These are phyloP conservation scores for Cepphus grylle DNA, from an alignment of 2,113 vertebrate species.

Conservation along the genomic window DNA sequence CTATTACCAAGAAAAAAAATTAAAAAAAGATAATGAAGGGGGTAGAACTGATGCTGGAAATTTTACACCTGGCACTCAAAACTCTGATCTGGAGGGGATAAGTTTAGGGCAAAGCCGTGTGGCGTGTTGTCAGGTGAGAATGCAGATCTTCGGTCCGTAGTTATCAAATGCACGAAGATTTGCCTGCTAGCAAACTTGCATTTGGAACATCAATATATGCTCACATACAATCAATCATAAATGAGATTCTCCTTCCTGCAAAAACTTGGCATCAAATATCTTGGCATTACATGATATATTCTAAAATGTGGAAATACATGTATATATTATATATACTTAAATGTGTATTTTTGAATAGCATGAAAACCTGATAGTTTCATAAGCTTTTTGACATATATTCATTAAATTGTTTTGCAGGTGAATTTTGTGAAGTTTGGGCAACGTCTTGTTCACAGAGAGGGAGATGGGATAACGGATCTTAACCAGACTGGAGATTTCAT, in stretches of 20 bases:
- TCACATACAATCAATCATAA: not conserved
- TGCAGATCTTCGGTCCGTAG: not conserved
- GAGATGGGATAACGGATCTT: not conserved
- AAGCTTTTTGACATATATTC: not conserved
- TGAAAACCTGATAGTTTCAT: not conserved
- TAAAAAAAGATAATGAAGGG: not conserved
- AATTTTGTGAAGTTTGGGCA: not conserved
- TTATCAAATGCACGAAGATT: not conserved
- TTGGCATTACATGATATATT: not conserved
- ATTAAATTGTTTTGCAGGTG: not conserved
- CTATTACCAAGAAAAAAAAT: not conserved
- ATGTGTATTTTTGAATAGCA: not conserved
- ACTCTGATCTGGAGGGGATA: not conserved
- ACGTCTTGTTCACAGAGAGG: not conserved
- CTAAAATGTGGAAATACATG: not conserved
- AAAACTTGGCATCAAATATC: not conserved
- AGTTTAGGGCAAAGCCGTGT: rapidly evolving
- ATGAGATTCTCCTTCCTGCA: not conserved
- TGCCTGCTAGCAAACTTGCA: not conserved
- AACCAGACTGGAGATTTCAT: rapidly evolving
- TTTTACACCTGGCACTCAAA: not conserved
- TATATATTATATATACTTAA: not conserved
- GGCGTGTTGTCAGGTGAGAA: not conserved
- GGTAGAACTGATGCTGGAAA: not conserved
- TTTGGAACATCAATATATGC: not conserved